These are phyloP conservation scores for Lagopus leucura DNA, from an alignment of 2,113 vertebrate species.

Conservation along the genomic window DNA sequence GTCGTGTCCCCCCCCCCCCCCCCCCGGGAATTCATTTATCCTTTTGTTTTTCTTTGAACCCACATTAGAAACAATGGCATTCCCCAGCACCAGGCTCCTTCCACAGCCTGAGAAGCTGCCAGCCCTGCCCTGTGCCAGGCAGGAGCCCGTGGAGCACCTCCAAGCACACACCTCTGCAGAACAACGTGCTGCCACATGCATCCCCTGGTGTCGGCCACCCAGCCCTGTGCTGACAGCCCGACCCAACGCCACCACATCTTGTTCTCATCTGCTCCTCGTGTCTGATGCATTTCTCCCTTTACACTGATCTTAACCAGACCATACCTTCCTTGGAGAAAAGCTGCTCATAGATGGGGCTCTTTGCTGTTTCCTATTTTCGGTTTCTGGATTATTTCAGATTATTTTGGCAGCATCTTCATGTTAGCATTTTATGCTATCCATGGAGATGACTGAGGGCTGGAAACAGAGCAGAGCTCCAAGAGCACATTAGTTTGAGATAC, in stretches of 20 bases:
- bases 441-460: not conserved
- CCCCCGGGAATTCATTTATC: not conserved
- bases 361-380: constrained; percentile 1
- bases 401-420: constrained; percentile 34
- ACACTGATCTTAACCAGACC: not conserved
- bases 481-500: constrained; percentile 4
- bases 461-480: not conserved
- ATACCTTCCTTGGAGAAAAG: not conserved
- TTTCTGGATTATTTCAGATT: constrained; percentile 36
- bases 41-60: not conserved
- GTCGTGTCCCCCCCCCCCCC: not conserved
- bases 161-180: not conserved
- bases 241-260: not conserved
- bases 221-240: not conserved
- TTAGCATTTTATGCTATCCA: not conserved
- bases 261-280: not conserved
- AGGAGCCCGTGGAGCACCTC: not conserved
- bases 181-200: not conserved
- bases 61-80: rapidly evolving
- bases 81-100: not conserved
- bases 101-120: not conserved
- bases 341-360: not conserved
- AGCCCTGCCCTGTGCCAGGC: not conserved
- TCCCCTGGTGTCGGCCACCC: rapidly evolving
- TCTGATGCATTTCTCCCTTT: not conserved